Evolutionary conservation across 2,888 invertebrate genomes (phyloP).

Genomic region (Oeneis ivallda): DNA sequence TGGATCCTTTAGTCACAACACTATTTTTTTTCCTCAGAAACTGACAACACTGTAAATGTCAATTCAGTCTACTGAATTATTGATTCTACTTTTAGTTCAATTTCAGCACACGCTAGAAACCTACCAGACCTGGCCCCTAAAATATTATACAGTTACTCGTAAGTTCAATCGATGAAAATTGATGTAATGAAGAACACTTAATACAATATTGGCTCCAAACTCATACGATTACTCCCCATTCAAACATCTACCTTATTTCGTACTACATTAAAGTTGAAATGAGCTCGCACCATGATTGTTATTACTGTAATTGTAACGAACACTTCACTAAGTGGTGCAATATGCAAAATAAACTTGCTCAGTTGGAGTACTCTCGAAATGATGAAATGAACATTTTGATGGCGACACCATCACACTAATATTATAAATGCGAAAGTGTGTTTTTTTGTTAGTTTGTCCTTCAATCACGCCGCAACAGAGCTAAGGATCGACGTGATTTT

Average conservation of each 20-base stretch:
- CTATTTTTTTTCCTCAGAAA: no score
- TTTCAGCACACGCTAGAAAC: no score
- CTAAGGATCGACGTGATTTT: no score
- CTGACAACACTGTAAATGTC: no score
- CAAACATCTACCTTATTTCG: constrained; percentile 14
- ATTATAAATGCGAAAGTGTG: no score
- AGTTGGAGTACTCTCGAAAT: not conserved
- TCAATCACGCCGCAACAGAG: no score
- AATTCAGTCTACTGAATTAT: no score
- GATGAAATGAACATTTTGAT: constrained; percentile 5
- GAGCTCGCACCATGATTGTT: not conserved
- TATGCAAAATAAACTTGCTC: constrained; percentile 30
- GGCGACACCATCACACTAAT: not conserved
- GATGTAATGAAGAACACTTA: constrained; percentile 32
- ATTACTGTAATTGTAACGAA: constrained; percentile 25
- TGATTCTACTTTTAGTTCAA: no score
- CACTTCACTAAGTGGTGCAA: constrained; percentile 29
- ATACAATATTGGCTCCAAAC: constrained; percentile 29
- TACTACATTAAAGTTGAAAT: constrained; percentile 13
- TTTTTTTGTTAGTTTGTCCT: no score
- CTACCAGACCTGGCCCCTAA: no score
- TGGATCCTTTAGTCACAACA: no score
- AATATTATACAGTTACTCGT: not conserved
- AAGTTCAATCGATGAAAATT: constrained; percentile 23
- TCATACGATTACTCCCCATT: not conserved